phyloP scores from a whole-genome alignment of 2,113 vertebrate genomes.

The Sclerurus mexicanus region DNA sequence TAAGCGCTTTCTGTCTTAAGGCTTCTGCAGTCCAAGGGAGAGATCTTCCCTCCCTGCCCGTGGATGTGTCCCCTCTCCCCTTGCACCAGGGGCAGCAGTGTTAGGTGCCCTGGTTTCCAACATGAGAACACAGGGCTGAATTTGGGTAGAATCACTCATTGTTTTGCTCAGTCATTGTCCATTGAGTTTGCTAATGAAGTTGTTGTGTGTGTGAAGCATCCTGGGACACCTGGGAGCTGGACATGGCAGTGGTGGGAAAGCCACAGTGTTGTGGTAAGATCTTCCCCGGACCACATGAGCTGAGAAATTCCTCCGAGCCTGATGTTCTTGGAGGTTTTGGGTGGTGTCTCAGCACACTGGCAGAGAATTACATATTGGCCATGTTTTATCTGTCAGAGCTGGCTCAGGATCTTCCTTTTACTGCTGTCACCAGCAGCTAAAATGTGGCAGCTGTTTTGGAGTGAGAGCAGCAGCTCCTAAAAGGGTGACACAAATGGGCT shows the following conservation, averaged over 20 bases:
- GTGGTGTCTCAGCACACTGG: not conserved
- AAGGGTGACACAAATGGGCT: not conserved
- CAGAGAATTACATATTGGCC: rapidly evolving
- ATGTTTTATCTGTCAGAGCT: not conserved
- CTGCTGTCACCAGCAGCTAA: not conserved
- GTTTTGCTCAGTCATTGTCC: rapidly evolving
- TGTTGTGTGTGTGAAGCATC: rapidly evolving
- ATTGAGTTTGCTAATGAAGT: not conserved
- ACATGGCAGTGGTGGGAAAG: not conserved
- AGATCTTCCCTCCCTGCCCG: not conserved
- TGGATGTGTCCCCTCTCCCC: not conserved
- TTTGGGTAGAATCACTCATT: not conserved
- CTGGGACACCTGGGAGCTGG: not conserved
- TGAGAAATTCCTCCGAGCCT: not conserved
- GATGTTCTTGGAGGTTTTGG: not conserved
- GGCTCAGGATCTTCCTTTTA: not conserved
- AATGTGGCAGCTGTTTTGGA: not conserved
- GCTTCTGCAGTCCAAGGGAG: not conserved
- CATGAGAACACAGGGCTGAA: rapidly evolving
- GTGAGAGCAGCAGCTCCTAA: not conserved
- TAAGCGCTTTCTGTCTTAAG: conserved; percentile 25
- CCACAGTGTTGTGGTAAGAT: rapidly evolving
- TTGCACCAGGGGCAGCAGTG: rapidly evolving
- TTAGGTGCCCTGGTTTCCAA: not conserved
- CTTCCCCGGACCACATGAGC: not conserved